Evolutionary conservation across 2,888 invertebrate species (phyloP).

Genomic region (Xestoiulus laeticollis): DNA sequence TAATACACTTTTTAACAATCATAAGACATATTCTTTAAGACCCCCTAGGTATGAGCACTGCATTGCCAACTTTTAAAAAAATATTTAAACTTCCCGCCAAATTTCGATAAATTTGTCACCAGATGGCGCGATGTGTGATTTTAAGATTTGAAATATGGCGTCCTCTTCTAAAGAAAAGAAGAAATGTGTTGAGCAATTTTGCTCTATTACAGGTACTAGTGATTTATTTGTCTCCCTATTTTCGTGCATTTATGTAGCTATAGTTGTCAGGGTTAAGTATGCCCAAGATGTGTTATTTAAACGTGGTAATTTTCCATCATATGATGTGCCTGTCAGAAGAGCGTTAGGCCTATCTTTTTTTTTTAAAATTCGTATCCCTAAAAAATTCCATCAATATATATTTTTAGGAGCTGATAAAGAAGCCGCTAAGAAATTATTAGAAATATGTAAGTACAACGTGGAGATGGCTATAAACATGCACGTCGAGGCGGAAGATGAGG

Average conservation of each 20-base stretch:
- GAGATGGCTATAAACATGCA: slow-evolving; percentile 68
- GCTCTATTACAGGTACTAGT: neutral
- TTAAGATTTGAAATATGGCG: slow-evolving; percentile 23
- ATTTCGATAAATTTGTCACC: neutral
- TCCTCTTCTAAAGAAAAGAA: slow-evolving; percentile 45
- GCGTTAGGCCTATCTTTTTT: neutral
- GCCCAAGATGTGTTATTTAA: neutral
- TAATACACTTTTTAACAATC: no score
- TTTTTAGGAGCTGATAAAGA: slow-evolving; percentile 61
- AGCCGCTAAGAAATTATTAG: slow-evolving; percentile 63
- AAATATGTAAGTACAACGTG: slow-evolving; percentile 66
- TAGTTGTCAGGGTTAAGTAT: neutral
- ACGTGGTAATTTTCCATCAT: neutral
- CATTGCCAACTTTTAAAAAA: no score
- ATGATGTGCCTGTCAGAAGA: neutral
- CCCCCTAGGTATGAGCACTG: no score
- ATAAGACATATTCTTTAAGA: no score
- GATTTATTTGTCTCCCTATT: neutral
- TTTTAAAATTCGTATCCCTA: neutral
- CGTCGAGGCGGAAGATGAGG: slow-evolving; percentile 62
- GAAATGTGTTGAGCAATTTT: slow-evolving; percentile 39
- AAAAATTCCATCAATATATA: neutral
- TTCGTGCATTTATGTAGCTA: neutral
- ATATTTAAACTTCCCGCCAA: neutral
- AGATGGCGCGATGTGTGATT: neutral